Base-by-base conservation (phyloP, 1,140 invertebrate genomes). In the Dufourea novaeangliae region DNA sequence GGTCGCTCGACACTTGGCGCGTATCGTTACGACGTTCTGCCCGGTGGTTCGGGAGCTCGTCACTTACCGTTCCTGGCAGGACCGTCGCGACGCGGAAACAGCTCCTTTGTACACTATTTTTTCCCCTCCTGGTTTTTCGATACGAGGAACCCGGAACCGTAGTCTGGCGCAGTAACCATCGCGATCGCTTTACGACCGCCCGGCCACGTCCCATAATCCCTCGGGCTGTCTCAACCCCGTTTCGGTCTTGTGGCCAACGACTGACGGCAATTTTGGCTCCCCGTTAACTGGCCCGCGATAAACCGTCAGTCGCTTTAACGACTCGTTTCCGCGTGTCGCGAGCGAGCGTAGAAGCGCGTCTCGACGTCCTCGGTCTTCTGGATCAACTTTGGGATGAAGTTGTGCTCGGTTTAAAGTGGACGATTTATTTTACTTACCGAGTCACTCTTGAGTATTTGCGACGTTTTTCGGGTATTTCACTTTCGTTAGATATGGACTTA, bases 271-370 rank as follows among this genome's bases (percentile, higher is more conserved):
- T 63, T 78, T 64, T 64, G 44, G 39, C 37, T 59, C 37, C n/a
- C 63, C 59, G 76, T 66, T 73, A 73, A 78, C 69, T 29, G 29
- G 12, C 37, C 27, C 27, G 67, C 75, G 68, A 71, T 73, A 73
- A 78, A 57, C 46, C 50, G 46, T 66, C 25, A 29, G 34, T 8
- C 22, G 39, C 44, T 78, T 73, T 66, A 73, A 78, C 76, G 69
- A 73, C 44, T 14, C 11, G 25, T 14, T 66, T 67, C 46, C 71
- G 46, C 14, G 4, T 12, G 57, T 29, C n/a, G 29, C 17, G 44
- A 14, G 1, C 7, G 25, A 14, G n/a, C n/a, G n/a, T n/a, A n/a
- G n/a, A n/a, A n/a, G n/a, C n/a, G n/a, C n/a, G n/a, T n/a, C n/a
- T n/a, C n/a, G n/a, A n/a, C n/a, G n/a, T n/a, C n/a, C n/a, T n/a